These are phyloP conservation scores for Scleropages formosus DNA, from an alignment of 2,797 vertebrate genomes.

Conservation along the genomic window DNA sequence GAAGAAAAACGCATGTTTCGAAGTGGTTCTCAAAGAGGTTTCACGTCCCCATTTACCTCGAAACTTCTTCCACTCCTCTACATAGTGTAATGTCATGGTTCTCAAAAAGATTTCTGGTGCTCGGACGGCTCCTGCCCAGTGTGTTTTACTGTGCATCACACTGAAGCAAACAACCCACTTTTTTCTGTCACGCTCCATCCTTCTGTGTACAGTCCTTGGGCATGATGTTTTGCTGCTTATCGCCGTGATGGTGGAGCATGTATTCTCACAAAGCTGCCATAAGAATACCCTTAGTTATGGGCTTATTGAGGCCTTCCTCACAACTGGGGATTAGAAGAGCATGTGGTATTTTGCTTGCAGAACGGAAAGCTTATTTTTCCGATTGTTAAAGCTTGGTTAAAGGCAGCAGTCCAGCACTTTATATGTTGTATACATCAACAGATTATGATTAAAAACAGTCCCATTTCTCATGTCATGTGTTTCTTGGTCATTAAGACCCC, in stretches of 20 bases:
- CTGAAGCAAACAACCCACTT: not conserved
- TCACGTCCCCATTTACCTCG: no score
- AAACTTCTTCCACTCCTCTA: no score
- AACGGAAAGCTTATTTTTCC: constrained; percentile 6
- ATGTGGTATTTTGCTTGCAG: not conserved
- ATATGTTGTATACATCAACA: constrained; percentile 30
- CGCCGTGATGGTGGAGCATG: not conserved
- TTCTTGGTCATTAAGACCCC: constrained; percentile 35
- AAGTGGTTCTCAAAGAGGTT: not conserved
- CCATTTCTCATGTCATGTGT: constrained; percentile 40
- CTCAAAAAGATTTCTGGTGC: no score
- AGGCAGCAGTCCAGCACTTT: constrained; percentile 9
- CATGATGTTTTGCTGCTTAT: no score
- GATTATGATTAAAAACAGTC: constrained; percentile 38
- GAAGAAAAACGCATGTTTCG: no score
- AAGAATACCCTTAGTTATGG: not conserved
- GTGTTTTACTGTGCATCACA: no score
- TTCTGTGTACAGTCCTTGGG: not conserved
- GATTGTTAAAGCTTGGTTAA: not conserved
- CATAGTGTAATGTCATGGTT: no score
- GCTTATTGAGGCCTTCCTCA: not conserved
- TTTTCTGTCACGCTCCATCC: not conserved
- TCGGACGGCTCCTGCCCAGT: not conserved
- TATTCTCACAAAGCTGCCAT: not conserved
- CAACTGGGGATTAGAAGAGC: not conserved